A percentile compares a stretch with the other conserved stretches of the same genome.
Evolutionary conservation across 2,113 vertebrate genomes (phyloP).

Genomic region (Apteryx mantelli): DNA sequence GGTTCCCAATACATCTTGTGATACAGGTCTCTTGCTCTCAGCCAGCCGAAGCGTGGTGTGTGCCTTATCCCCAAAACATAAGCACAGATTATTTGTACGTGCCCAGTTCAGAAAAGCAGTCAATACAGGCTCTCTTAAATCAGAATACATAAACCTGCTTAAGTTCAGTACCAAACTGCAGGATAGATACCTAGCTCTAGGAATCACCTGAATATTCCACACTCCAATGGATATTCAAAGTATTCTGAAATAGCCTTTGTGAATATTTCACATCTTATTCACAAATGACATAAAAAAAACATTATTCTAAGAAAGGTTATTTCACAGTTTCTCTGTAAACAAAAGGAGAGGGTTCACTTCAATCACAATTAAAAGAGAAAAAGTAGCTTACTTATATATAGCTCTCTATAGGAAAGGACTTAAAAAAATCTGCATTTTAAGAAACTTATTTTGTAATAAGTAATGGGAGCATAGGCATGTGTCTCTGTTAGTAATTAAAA

Average conservation of each 20-base stretch:
- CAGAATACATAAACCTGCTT: neutral
- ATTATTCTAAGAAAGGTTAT: neutral
- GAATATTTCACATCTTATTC: neutral
- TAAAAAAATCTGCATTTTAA: conserved; percentile 33
- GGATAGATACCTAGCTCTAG: neutral
- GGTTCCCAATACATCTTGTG: conserved; percentile 22
- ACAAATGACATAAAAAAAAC: neutral
- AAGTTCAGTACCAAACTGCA: conserved; percentile 4
- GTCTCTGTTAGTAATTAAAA: conserved; percentile 41
- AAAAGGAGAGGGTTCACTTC: neutral
- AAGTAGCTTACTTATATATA: neutral
- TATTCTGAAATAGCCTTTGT: neutral
- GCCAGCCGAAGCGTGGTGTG: accelerated
- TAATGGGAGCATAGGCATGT: conserved; percentile 34
- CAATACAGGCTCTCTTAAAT: neutral
- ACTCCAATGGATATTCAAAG: neutral
- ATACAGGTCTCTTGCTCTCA: neutral
- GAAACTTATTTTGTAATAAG: conserved; percentile 57
- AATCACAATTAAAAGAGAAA: neutral
- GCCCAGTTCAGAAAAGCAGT: neutral
- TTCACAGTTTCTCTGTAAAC: neutral
- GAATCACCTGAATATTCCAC: neutral
- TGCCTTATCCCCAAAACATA: neutral
- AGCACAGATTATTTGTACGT: neutral
- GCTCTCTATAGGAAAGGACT: neutral